Evolutionary conservation across 1,140 invertebrate genomes (phyloP).

Genomic region (Calycopis cecrops): DNA sequence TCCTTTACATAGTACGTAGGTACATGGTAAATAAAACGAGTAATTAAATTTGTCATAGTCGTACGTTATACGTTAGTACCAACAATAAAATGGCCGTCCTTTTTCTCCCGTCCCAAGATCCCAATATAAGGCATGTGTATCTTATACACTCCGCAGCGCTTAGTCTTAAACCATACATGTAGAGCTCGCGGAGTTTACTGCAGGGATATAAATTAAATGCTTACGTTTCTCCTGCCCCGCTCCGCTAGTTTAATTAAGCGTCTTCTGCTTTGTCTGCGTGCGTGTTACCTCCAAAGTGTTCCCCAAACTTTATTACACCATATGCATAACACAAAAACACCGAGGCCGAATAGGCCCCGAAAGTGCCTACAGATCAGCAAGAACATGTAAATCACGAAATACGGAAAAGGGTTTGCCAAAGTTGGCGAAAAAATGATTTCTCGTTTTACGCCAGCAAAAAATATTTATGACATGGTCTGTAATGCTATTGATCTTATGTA

Average conservation of each 20-base stretch:
- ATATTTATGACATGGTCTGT: neutral
- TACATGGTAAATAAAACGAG: no score
- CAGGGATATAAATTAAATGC: constrained; percentile 73
- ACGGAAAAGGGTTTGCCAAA: constrained; percentile 8
- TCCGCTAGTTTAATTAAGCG: constrained; percentile 72
- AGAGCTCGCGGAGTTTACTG: constrained; percentile 67
- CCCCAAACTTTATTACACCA: constrained; percentile 34
- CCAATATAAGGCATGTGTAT: constrained; percentile 7
- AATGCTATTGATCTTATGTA: no score
- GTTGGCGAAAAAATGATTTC: constrained; percentile 8
- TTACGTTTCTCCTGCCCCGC: constrained; percentile 67
- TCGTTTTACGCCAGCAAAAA: constrained; percentile 1
- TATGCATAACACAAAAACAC: constrained; percentile 16
- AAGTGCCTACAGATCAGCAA: constrained; percentile 3
- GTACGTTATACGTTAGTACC: no score
- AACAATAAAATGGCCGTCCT: neutral
- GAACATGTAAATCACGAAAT: constrained; percentile 2
- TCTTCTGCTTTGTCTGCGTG: constrained; percentile 66
- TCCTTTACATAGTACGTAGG: no score
- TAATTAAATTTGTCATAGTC: no score
- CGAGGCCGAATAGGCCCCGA: neutral
- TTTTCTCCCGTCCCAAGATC: neutral
- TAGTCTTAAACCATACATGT: constrained; percentile 34
- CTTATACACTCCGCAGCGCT: constrained; percentile 28
- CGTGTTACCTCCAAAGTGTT: constrained; percentile 61